Evolutionary conservation across 2,888 invertebrate genomes (phyloP).

Genomic region (Orgyia antiqua): DNA sequence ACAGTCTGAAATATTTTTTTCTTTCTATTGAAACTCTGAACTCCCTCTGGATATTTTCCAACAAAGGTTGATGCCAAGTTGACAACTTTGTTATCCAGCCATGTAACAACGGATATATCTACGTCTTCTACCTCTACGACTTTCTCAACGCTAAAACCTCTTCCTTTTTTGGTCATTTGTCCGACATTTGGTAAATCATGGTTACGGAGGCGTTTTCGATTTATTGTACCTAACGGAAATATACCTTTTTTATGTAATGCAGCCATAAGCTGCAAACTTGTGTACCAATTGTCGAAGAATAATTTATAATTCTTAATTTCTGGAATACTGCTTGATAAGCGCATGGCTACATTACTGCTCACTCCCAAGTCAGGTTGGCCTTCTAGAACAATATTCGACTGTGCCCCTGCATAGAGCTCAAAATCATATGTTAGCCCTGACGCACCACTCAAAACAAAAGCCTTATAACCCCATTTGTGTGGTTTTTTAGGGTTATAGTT

Average conservation of each 20-base stretch:
- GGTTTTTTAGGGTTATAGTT: constrained; percentile 27
- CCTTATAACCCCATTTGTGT: constrained; percentile 35
- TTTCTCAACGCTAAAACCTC: constrained; percentile 6
- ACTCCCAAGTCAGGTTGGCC: constrained; percentile 1
- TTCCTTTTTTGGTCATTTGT: constrained; percentile 4
- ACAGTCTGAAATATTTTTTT: not conserved
- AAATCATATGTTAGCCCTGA: constrained; percentile 30
- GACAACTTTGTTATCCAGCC: constrained; percentile 11
- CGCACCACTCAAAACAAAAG: constrained; percentile 30
- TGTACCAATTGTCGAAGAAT: constrained; percentile 2
- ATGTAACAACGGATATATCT: constrained; percentile 5
- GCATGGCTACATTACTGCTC: constrained; percentile 4
- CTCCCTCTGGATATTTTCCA: constrained; percentile 5
- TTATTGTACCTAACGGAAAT: constrained; percentile 6
- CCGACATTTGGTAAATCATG: constrained; percentile 2
- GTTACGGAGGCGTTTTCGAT: constrained; percentile 3
- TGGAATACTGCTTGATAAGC: constrained; percentile 6
- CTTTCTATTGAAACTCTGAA: not conserved
- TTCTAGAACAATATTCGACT: not conserved
- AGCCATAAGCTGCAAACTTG: not conserved
- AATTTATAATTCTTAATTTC: constrained; percentile 1
- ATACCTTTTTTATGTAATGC: constrained; percentile 4
- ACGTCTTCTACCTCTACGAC: constrained; percentile 2
- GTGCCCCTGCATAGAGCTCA: constrained; percentile 7
- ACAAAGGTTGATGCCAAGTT: constrained; percentile 9